Percentiles rank a stretch among this genome's conserved stretches.
These are phyloP conservation scores for Sebastes umbrosus DNA, from an alignment of 2,797 vertebrate genomes.

Conservation along the genomic window DNA sequence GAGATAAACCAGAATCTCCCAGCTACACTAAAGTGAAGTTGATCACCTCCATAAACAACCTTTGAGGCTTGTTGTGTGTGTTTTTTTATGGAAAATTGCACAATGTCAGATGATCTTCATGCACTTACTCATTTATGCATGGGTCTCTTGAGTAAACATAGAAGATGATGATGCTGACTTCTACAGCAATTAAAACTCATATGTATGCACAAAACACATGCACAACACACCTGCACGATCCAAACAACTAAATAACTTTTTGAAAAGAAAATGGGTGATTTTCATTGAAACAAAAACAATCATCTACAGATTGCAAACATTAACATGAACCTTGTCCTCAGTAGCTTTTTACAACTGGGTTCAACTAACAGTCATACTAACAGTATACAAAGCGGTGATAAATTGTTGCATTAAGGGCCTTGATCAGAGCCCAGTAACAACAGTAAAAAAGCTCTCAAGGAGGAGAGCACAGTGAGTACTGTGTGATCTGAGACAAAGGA, in stretches of 20 bases:
- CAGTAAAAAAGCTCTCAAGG: constrained; percentile 35
- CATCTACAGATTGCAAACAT: not conserved
- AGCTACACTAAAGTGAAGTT: not conserved
- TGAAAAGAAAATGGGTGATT: not conserved
- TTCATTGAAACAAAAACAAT: not conserved
- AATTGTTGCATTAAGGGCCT: constrained; percentile 31
- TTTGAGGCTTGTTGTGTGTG: not conserved
- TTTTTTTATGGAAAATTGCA: not conserved
- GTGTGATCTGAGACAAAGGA: not conserved
- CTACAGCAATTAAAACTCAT: not conserved
- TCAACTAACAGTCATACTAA: not conserved
- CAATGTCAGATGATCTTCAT: not conserved
- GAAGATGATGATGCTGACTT: not conserved
- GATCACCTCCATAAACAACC: not conserved
- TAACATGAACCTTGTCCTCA: constrained; percentile 2
- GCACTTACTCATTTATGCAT: not conserved
- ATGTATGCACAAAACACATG: not conserved
- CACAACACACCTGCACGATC: not conserved
- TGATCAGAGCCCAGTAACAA: constrained; percentile 29
- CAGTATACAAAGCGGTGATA: constrained; percentile 35
- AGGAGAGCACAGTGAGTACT: constrained; percentile 7
- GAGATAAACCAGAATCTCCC: not conserved
- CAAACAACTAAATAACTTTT: not conserved
- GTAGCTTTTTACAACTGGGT: constrained; percentile 21
- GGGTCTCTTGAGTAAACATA: not conserved